Base-by-base conservation (phyloP, 64 coral and sea anemone species). In the Actinia tenebrosa region DNA sequence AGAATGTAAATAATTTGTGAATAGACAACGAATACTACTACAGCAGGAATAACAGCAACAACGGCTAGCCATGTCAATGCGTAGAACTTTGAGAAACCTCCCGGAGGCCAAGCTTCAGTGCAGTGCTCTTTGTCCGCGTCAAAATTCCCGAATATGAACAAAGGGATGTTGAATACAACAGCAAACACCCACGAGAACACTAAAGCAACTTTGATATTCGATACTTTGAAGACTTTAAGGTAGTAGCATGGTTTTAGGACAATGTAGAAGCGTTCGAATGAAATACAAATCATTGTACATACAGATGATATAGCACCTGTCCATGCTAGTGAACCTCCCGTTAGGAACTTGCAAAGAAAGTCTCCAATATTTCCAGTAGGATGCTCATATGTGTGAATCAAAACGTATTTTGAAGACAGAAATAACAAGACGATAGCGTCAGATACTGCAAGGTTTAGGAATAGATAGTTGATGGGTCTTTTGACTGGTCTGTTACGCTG, bases 381-480 rank as follows among this genome's bases (percentile, higher is more conserved):
- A 11, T 89, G 78, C 1, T 42, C 55, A n/a, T 71, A 45, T 23
- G 78, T 6, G 20, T 60, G 78, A 14, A 71, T 64, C 6, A 89
- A 52, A 11, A 89, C 69, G 59, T 45, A 82, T 25, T 82, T 56
- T 22, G 79, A 61, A 15, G 44, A 27, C 5, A 89, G 55, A 46
- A 89, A 89, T 3, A 89, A 30, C 5, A 79, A 27, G 16, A 89
- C 79, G 13, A 82, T 59, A 0, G 59, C 82, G 18, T 89, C 87
- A 14, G 87, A 60, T 16, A 82, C 45, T 3, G 87, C 87, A 4
- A 89, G 78, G 58, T 89, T 89, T 22, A 89, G 75, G 15, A 89
- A 80, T 13, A 89, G 56, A 60, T 82, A 89, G 58, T 89, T 89
- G 20, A 89, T 80, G 10, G 87, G 87, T 55, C 75, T 60, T 60